Evolutionary conservation across 2,888 invertebrate genomes (phyloP).

Genomic region (Actias luna): DNA sequence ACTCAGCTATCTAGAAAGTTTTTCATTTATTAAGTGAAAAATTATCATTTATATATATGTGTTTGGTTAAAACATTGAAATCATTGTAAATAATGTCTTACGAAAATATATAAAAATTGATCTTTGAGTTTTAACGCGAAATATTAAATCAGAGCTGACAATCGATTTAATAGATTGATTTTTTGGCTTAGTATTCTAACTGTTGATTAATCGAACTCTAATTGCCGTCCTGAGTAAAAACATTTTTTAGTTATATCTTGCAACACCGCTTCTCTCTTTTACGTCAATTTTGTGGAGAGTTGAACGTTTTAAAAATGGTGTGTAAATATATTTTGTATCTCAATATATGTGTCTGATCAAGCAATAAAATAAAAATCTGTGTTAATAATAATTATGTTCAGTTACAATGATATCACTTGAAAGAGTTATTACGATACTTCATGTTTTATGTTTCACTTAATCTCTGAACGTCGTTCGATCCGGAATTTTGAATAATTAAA

Average conservation of each 20-base stretch:
- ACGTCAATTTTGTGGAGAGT: constrained; percentile 32
- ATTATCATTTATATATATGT: too few species aligned
- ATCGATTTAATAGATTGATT: too few species aligned
- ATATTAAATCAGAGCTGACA: too few species aligned
- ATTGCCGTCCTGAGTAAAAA: not conserved
- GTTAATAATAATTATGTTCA: constrained; percentile 1
- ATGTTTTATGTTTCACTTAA: not conserved
- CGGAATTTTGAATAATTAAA: not conserved
- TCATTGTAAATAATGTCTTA: too few species aligned
- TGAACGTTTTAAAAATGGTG: constrained; percentile 47
- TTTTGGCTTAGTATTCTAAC: too few species aligned
- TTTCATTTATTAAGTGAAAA: too few species aligned
- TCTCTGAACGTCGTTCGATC: not conserved
- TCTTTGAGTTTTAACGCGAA: too few species aligned
- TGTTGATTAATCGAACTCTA: too few species aligned
- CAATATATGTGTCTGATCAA: constrained; percentile 23
- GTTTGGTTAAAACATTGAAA: too few species aligned
- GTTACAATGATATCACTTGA: constrained; percentile 6
- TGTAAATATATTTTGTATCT: constrained; percentile 33
- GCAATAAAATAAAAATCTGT: constrained; percentile 4
- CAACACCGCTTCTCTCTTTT: constrained; percentile 16
- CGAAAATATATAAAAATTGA: too few species aligned
- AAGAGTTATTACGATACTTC: constrained; percentile 2
- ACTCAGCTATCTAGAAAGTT: too few species aligned
- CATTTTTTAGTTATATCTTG: not conserved